Percentiles rank a stretch among this genome's conserved stretches.
These are phyloP conservation scores for Calliphora vomitoria DNA, from an alignment of 2,888 invertebrate genomes.

Conservation along the genomic window DNA sequence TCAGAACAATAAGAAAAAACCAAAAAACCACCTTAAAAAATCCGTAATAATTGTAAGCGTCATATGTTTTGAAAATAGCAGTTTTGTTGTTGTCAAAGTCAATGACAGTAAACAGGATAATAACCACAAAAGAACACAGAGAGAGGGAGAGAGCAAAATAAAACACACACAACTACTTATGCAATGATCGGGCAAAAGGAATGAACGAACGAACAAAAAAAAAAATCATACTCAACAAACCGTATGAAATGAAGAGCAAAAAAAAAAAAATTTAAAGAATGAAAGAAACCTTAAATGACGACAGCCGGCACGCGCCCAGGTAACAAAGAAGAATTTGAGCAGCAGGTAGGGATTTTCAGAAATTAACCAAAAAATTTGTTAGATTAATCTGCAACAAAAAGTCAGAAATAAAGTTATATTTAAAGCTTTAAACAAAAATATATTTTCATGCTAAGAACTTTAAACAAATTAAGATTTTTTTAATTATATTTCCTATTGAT, in stretches of 20 bases:
- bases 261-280: slow-evolving; percentile 32
- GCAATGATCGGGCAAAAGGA: slow-evolving; percentile 25
- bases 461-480: slow-evolving; percentile 58
- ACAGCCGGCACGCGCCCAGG: slow-evolving; percentile 82
- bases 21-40: slow-evolving; percentile 47
- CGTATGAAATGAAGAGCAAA: slow-evolving; percentile 43
- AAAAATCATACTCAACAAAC: slow-evolving; percentile 51
- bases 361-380: neutral
- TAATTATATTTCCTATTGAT: neutral
- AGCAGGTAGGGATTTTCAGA: slow-evolving; percentile 42
- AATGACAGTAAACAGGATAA: slow-evolving; percentile 74
- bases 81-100: slow-evolving; percentile 67
- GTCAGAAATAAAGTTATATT: neutral
- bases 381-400: slow-evolving; percentile 36
- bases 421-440: too few species aligned
- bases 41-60: slow-evolving; percentile 70
- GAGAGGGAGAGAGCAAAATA: slow-evolving; percentile 20
- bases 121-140: slow-evolving; percentile 45
- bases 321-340: slow-evolving; percentile 62
- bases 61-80: slow-evolving; percentile 68
- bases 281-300: slow-evolving; percentile 77
- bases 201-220: slow-evolving; percentile 34
- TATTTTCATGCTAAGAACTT: neutral
- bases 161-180: slow-evolving; percentile 23
- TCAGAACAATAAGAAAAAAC: neutral